A percentile compares a stretch with the other conserved stretches of the same genome.
Conservation (phyloP, 2,888 invertebrate genomes). For the Mystacides longicornis region DNA sequence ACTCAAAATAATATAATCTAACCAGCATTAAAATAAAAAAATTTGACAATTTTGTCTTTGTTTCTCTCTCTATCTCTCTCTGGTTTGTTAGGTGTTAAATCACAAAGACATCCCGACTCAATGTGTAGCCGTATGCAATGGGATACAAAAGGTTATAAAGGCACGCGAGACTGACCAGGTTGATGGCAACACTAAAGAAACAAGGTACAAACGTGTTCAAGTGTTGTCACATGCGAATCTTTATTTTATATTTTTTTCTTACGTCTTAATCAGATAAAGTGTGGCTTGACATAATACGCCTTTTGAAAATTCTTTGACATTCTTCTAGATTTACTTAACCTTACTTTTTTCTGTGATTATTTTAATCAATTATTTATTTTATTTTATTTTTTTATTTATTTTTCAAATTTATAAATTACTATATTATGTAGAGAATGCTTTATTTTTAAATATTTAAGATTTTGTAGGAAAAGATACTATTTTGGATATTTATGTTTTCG, state of each 20-base stretch:
- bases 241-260: not conserved
- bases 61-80: conserved; percentile 19
- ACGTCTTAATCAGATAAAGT: not conserved
- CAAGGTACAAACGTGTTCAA: conserved; percentile 23
- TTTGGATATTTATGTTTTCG: no score
- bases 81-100: conserved; percentile 24
- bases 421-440: not conserved
- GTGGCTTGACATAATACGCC: not conserved
- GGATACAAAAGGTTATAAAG: conserved; percentile 22
- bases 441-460: not conserved
- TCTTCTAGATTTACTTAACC: no score
- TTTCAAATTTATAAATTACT: not conserved
- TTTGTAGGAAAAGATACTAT: no score
- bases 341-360: not conserved
- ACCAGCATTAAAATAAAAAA: conserved; percentile 3
- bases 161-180: conserved; percentile 17
- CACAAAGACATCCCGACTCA: conserved; percentile 26
- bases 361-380: not conserved
- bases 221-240: conserved; percentile 6
- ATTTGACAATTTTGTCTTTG: conserved; percentile 19
- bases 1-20: no score
- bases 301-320: no score
- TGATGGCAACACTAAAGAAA: conserved; percentile 20
- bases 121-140: conserved; percentile 25
- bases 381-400: not conserved